Evolutionary conservation across 1,140 invertebrate genomes (phyloP).

Genomic region (Penaeus chinensis): DNA sequence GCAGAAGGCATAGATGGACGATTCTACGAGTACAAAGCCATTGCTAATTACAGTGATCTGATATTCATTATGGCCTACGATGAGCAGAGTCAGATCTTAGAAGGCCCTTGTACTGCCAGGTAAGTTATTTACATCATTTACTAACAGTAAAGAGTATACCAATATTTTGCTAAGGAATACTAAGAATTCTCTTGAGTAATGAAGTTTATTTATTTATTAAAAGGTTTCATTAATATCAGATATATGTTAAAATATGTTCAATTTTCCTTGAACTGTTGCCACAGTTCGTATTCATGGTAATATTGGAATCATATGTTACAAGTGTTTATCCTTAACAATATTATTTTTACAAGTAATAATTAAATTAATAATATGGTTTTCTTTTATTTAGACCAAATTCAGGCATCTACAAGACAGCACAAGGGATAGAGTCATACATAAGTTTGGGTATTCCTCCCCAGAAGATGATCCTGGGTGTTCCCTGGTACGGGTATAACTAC

Average conservation of each 20-base stretch:
- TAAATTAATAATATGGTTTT: background rate
- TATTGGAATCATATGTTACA: too few species aligned
- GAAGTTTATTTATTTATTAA: too few species aligned
- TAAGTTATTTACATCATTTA: background rate
- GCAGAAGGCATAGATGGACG: conserved; percentile 68
- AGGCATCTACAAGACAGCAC: conserved; percentile 49
- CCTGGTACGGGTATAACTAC: conserved; percentile 68
- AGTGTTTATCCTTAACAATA: too few species aligned
- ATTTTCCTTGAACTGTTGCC: too few species aligned
- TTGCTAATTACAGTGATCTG: conserved; percentile 67
- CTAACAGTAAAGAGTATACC: background rate
- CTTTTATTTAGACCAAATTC: conserved; percentile 66
- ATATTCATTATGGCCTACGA: conserved; percentile 71
- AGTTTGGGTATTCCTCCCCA: conserved; percentile 59
- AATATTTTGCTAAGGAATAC: background rate
- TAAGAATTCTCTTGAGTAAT: background rate
- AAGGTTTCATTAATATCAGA: too few species aligned
- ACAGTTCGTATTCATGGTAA: too few species aligned
- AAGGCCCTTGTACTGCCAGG: conserved; percentile 67
- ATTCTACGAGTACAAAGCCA: conserved; percentile 68
- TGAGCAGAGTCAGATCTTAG: conserved; percentile 69
- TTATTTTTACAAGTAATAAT: too few species aligned
- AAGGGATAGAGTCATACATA: conserved; percentile 65
- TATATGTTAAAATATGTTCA: too few species aligned
- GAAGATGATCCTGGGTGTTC: conserved; percentile 65